Base-by-base conservation (phyloP, 2,113 vertebrate species). In the Zosterops pallidus region DNA sequence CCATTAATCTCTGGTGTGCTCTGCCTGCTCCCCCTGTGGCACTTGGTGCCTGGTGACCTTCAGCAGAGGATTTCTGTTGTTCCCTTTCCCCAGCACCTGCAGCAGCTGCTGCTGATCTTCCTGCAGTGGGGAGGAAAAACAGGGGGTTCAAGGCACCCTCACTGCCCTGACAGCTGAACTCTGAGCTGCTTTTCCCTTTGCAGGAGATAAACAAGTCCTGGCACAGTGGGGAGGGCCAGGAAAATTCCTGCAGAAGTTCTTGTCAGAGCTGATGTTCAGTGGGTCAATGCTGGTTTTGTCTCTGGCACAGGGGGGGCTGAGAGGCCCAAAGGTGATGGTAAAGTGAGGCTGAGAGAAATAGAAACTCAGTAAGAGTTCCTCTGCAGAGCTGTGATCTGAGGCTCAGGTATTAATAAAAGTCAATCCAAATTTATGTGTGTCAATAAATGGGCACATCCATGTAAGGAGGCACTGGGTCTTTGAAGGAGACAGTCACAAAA, bases 31-130 rank as follows among this genome's bases (percentile, higher is more conserved):
- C 37, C 41, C 23, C 18, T 3, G 0, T 35, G 87, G 69, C 37
- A 3, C 57, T 79, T 56, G 13, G 65, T 71, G 90, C 63, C 86
- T 78, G 46, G 56, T 94, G 96, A 97, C 96, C 94, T 96, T 96
- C 95, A 95, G 42, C n/a, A 46, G 77, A 82, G 78, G 55, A 50
- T 63, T 94, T 85, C 60, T 59, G 74, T 20, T 46, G 56, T 35
- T 11, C 35, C 33, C 62, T 26, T 86, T 62, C 80, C 95, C 90
- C 89, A 41, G 22, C 52, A 79, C 78, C 78, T 89, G 77, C 55
- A 47, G 93, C 94, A 90, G 89, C 92, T 87, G 86, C 29, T n/a
- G 46, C 24, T 47, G 41, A n/a, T 60, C 79, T 53, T 63, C 70
- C 42, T 7, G 12, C 25, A 44, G 49, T 2, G 76, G 57, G 64